Base-by-base conservation (phyloP, 2,888 invertebrate species). In the Thereva nobilitata region DNA sequence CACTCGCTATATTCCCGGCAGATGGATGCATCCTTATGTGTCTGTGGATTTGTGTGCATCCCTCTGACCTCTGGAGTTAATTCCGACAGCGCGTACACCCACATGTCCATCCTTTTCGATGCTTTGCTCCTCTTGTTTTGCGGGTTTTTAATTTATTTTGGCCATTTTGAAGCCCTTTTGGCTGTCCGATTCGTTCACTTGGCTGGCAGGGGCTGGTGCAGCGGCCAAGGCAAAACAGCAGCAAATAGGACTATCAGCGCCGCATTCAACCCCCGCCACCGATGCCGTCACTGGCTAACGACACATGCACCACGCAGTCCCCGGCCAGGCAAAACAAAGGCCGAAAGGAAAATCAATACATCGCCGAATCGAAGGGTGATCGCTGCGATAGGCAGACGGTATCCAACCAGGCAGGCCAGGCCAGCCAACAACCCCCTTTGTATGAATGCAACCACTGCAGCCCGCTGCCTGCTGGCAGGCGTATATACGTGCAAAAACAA, bases 101-200 rank as follows among this genome's bases (percentile, higher is more conserved):
- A 64, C 53, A 45, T 53, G 45, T 64, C 44, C 64, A 54, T 64
- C 55, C 54, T 40, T 38, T 4, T 42, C 40, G 52, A 23, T 54
- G 47, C 49, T 54, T 64, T 64, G 47, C 54, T 64, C 54, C 54
- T 44, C 9, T 37, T 54, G 49, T 66, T 68, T 67, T 65, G 65
- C 40, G 66, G 67, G 66, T 67, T 69, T 69, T 69, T 67, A 61
- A 69, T 67, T 67, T 67, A 67, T 69, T 69, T 69, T 69, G 69
- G 69, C 69, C 69, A 69, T 69, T 69, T 69, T 69, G 69, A 67
- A 67, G 67, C 66, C 53, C 55, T 45, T 56, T 52, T 67, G 54
- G 63, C 66, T 53, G 67, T 67, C 67, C 67, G 67, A 69, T 69
- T 69, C 69, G 67, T 57, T 66, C 67, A 64, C 54, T 57, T 37